Percentiles rank a stretch among this genome's conserved stretches.
These are phyloP conservation scores for Gastracanthus pulcherrimus DNA, from an alignment of 2,888 invertebrate species.

Conservation along the genomic window DNA sequence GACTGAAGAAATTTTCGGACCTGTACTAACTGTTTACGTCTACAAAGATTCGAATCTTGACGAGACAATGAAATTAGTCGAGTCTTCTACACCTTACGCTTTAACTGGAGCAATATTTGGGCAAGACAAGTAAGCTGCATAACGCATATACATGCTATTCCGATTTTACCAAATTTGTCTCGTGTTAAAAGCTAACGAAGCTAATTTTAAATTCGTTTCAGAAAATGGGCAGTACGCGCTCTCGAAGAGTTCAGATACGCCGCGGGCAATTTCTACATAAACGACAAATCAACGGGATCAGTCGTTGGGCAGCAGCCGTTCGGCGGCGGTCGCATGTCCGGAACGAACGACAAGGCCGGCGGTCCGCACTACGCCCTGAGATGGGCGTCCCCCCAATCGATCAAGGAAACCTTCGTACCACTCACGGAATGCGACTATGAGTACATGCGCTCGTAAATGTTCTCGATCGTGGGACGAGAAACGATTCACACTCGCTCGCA, in stretches of 20 bases:
- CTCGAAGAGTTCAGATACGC: conserved; percentile 91
- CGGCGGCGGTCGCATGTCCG: conserved; percentile 97
- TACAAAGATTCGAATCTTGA: conserved; percentile 89
- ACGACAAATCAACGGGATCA: conserved; percentile 99
- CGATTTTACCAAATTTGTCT: background rate
- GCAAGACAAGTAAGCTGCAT: conserved; percentile 83
- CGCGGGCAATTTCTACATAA: conserved; percentile 98
- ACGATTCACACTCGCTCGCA: no score
- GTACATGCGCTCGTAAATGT: conserved; percentile 87
- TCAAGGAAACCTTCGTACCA: conserved; percentile 95
- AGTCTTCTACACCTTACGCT: conserved; percentile 91
- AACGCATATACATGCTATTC: background rate
- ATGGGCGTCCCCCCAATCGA: conserved; percentile 95
- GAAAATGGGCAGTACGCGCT: conserved; percentile 87
- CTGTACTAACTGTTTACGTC: conserved; percentile 92
- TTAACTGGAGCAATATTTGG: conserved; percentile 97
- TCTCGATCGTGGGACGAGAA: no score
- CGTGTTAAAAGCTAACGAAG: background rate
- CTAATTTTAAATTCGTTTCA: conserved; percentile 68
- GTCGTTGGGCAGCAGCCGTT: conserved; percentile 99
- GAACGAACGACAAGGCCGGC: conserved; percentile 99
- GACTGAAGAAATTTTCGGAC: conserved; percentile 98
- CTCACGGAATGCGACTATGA: conserved; percentile 90
- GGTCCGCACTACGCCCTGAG: conserved; percentile 95
- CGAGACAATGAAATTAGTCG: conserved; percentile 86